Conservation (phyloP, 2,888 invertebrate species). For the Abrostola triplasia region DNA sequence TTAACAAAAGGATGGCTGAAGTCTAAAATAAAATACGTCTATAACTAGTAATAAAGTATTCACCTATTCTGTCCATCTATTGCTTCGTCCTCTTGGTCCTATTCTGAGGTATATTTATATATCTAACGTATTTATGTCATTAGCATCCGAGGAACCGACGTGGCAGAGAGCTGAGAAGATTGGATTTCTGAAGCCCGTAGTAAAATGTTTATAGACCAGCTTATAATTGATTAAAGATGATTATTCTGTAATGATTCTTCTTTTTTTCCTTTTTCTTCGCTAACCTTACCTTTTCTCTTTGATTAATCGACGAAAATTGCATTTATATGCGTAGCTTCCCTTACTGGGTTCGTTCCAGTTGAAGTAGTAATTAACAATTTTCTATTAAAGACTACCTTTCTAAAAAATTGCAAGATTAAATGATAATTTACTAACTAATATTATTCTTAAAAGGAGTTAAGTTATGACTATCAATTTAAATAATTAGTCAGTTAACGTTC, state of each 20-base stretch:
- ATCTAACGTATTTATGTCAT: constrained; percentile 10
- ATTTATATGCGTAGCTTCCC: too few relatives aligned
- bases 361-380: too few relatives aligned
- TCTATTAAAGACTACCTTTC: too few relatives aligned
- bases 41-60: background rate
- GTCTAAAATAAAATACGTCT: too few relatives aligned
- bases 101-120: background rate
- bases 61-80: constrained; percentile 1
- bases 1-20: too few relatives aligned
- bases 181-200: constrained; percentile 4
- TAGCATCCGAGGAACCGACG: constrained; percentile 18
- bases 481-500: too few relatives aligned
- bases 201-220: background rate
- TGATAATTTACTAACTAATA: too few relatives aligned
- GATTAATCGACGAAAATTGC: background rate
- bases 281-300: background rate
- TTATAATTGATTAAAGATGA: constrained; percentile 25
- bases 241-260: background rate
- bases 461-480: too few relatives aligned
- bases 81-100: background rate
- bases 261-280: constrained; percentile 4
- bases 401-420: too few relatives aligned
- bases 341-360: too few relatives aligned
- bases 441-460: too few relatives aligned
- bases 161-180: background rate